These are phyloP conservation scores for Reticulitermes speratus DNA, from an alignment of 1,140 invertebrate genomes.

Conservation along the genomic window DNA sequence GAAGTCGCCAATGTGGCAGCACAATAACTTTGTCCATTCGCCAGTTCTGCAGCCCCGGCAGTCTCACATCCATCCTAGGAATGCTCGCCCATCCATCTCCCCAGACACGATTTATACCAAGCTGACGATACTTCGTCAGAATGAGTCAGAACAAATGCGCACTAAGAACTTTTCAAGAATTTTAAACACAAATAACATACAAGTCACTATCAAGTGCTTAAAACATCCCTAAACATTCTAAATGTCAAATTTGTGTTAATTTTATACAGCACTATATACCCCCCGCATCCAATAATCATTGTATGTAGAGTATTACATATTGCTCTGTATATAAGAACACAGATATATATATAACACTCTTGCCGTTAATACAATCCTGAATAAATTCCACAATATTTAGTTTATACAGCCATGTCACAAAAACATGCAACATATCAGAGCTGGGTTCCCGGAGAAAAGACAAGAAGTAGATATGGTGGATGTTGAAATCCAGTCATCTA, in stretches of 20 bases:
- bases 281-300: no score
- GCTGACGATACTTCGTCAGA: not conserved
- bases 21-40: not conserved
- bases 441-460: not conserved
- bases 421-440: not conserved
- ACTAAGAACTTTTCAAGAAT: not conserved
- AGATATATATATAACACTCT: not conserved
- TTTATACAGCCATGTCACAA: not conserved
- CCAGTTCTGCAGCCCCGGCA: not conserved
- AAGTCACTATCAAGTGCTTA: no score
- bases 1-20: no score
- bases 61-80: not conserved
- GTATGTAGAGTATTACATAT: no score
- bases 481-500: no score
- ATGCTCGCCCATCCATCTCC: not conserved
- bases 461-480: not conserved
- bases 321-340: no score
- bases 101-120: not conserved
- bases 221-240: no score
- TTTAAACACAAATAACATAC: not conserved
- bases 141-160: not conserved
- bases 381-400: not conserved
- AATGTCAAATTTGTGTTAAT: no score
- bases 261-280: no score
- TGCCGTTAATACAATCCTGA: not conserved